phyloP scores from a whole-genome alignment of 1,140 invertebrate genomes.

The Eupeodes corollae region DNA sequence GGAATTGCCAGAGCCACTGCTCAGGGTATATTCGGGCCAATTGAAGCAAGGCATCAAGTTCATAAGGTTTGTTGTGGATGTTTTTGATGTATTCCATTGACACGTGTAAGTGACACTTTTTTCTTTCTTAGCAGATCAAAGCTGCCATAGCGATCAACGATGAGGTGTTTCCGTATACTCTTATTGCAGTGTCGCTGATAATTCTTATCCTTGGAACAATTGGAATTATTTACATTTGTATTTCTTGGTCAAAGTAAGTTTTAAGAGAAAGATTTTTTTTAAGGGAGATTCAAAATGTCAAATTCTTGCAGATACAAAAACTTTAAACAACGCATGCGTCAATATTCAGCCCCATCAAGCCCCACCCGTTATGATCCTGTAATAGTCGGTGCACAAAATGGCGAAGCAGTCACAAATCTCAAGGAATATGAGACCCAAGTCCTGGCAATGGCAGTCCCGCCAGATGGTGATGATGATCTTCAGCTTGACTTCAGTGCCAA shows the following conservation, averaged over 20 bases:
- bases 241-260: constrained; percentile 79
- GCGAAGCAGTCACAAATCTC: constrained; percentile 38
- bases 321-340: constrained; percentile 64
- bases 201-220: constrained; percentile 74
- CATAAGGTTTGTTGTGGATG: constrained; percentile 20
- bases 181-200: constrained; percentile 74
- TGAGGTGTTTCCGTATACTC: constrained; percentile 70
- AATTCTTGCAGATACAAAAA: constrained; percentile 53
- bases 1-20: constrained; percentile 52
- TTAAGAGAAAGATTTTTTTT: not conserved
- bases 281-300: not conserved
- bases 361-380: constrained; percentile 63
- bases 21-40: constrained; percentile 53
- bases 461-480: constrained; percentile 68
- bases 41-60: constrained; percentile 28
- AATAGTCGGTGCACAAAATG: constrained; percentile 49
- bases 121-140: constrained; percentile 27
- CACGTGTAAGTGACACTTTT: not conserved
- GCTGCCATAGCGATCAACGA: constrained; percentile 49
- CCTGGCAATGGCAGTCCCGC: constrained; percentile 75
- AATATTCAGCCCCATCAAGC: constrained; percentile 53
- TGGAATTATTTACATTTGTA: constrained; percentile 82
- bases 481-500: constrained; percentile 78
- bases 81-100: not conserved
- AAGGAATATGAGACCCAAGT: constrained; percentile 83